Evolutionary conservation across 92 coral and sea anemone genomes (phyloP), one percentile per base, ranked within the genome.

Genomic region (Metridium senile): DNA sequence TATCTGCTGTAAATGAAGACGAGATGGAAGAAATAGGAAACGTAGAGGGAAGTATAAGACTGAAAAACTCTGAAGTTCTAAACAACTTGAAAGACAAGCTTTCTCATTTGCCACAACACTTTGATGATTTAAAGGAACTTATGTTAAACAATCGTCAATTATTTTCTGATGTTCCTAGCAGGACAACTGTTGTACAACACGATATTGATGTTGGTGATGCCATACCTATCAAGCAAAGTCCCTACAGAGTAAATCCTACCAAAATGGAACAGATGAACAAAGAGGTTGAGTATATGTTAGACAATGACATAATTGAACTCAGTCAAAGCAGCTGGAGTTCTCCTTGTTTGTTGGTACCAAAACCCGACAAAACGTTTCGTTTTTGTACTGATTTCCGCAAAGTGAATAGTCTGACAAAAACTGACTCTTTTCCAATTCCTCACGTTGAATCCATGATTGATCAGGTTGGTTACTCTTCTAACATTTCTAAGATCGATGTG

Each of bases 381-480:
- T 57, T 87, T 78, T 87, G 91, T 67, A 66, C 75, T 2, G 86
- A 85, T 32, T 74, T 64, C 74, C 21, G 87, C 32, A 82, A 82
- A 63, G 70, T 86, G 21, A 84, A 88, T 84, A 78, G 58, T 61
- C 85, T 88, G 4, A 78, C 82, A 18, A 80, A 83, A 58, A 11
- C 79, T 29, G 89, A 79, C 54, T 54, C 82, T 0, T 85, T 33
- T 54, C 84, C 93, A 28, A 74, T 88, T 0, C 89, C 86, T 0
- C 33, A 88, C 9, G 75, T 88, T 52, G 93, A 80, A 49, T 84
- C 77, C 58, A 76, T 81, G 17, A 74, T 81, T 32, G 88, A 81
- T 22, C 65, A 52, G 62, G 25, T 87, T 29, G 91, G 84, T 11
- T 71, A 58, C 0, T 75, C 88, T 0, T 76, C 76, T 32, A 75